These are phyloP conservation scores for Muscicapa adusta DNA, from an alignment of 2,113 vertebrate species.

Conservation along the genomic window DNA sequence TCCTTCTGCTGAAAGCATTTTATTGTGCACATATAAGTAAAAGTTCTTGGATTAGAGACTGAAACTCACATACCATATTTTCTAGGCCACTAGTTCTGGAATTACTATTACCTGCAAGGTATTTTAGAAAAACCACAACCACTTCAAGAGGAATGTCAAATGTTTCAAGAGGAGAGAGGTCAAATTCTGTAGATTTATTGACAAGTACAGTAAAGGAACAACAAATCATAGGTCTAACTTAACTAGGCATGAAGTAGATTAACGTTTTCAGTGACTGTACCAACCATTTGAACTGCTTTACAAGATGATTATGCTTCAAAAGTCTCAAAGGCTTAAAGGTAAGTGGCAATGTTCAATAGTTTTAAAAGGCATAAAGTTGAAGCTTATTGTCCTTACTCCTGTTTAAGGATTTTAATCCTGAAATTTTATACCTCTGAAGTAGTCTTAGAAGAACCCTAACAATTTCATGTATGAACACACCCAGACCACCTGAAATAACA, in stretches of 20 bases:
- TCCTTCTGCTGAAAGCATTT: neutral
- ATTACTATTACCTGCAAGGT: neutral
- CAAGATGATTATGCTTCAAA: neutral
- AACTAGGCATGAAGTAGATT: neutral
- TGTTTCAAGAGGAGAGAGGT: neutral
- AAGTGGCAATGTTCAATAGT: neutral
- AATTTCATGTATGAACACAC: conserved; percentile 63
- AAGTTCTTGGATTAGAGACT: neutral
- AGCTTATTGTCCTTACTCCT: conserved; percentile 21
- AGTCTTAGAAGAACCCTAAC: conserved; percentile 45
- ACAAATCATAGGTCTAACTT: neutral
- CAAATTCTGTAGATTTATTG: neutral
- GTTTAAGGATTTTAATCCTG: conserved; percentile 64
- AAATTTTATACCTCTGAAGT: conserved; percentile 59
- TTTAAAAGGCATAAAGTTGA: conserved; percentile 15
- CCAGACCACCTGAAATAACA: conserved; percentile 76
- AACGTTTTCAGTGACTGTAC: neutral
- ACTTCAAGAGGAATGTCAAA: neutral
- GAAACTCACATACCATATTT: neutral
- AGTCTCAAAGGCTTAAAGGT: neutral
- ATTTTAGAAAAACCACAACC: neutral
- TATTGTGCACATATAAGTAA: neutral
- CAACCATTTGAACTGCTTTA: neutral
- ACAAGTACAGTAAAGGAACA: neutral
- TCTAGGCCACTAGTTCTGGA: neutral